Conservation (phyloP, 2,888 invertebrate species). For the Hypercompe scribonia region DNA sequence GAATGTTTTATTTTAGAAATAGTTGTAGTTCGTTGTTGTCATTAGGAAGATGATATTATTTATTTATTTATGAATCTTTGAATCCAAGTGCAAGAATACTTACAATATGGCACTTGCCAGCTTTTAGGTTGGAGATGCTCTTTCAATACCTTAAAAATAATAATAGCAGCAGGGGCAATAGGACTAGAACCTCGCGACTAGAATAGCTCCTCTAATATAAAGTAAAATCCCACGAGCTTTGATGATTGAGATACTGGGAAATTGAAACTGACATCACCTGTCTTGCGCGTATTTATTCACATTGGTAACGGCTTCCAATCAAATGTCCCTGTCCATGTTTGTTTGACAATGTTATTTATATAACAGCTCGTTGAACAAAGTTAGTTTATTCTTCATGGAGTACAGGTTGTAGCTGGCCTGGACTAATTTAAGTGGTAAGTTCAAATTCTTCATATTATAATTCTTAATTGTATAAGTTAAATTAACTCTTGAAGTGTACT, state of each 20-base stretch:
- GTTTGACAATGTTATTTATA: background rate
- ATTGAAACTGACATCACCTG: background rate
- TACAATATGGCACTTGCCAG: background rate
- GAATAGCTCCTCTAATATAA: background rate
- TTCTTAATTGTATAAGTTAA: background rate
- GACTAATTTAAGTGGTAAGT: background rate
- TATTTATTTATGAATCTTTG: background rate
- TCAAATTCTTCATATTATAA: conserved; percentile 14
- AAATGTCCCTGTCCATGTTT: background rate
- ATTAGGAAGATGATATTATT: background rate
- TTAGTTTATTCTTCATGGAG: background rate
- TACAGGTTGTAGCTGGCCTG: background rate
- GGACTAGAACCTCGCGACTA: background rate
- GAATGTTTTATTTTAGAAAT: background rate
- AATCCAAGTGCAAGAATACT: background rate
- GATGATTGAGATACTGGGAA: background rate
- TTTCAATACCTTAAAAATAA: background rate
- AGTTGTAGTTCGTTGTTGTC: background rate
- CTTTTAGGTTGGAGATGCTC: background rate
- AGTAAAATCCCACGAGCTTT: background rate
- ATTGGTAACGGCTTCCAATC: background rate
- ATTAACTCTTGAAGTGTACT: conserved; percentile 24
- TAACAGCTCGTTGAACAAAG: background rate
- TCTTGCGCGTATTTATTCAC: background rate
- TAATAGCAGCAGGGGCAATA: background rate